Conservation (phyloP, 2,113 vertebrate genomes). For the Polypterus bichir region DNA sequence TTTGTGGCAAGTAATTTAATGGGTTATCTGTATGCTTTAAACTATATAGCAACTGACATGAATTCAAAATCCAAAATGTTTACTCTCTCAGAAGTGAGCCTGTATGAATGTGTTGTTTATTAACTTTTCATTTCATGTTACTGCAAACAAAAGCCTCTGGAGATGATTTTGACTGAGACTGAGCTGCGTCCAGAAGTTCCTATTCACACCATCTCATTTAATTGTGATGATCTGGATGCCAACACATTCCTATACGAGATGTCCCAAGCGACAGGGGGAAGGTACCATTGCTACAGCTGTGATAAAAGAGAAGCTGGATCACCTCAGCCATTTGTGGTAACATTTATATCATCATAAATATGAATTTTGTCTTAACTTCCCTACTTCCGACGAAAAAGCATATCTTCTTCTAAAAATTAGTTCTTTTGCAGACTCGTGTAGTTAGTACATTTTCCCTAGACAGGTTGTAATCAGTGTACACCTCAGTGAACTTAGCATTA, state of each 20-base stretch:
- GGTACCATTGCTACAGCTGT: slow-evolving; percentile 44
- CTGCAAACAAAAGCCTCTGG: slow-evolving; percentile 34
- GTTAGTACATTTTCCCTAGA: too few species aligned
- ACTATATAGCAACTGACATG: too few species aligned
- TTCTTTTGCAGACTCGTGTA: too few species aligned
- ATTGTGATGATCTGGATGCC: slow-evolving; percentile 51
- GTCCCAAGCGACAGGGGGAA: slow-evolving; percentile 46
- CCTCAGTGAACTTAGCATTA: too few species aligned
- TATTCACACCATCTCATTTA: slow-evolving; percentile 57
- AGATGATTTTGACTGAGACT: slow-evolving; percentile 37
- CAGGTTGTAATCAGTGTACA: too few species aligned
- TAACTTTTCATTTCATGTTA: neutral
- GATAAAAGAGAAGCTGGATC: slow-evolving; percentile 23
- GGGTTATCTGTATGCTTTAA: too few species aligned
- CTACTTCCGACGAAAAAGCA: too few species aligned
- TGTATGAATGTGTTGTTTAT: neutral
- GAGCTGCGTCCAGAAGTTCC: slow-evolving; percentile 37
- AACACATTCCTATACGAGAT: slow-evolving; percentile 52
- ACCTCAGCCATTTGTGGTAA: slow-evolving; percentile 36
- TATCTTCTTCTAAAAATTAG: too few species aligned
- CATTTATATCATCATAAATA: slow-evolving; percentile 12
- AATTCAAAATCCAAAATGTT: too few species aligned
- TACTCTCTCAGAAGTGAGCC: too few species aligned
- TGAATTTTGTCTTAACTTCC: too few species aligned
- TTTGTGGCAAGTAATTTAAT: too few species aligned